Evolutionary conservation across 2,888 invertebrate genomes (phyloP), one percentile per base, ranked within the genome.

Genomic region (Aquatica leii): DNA sequence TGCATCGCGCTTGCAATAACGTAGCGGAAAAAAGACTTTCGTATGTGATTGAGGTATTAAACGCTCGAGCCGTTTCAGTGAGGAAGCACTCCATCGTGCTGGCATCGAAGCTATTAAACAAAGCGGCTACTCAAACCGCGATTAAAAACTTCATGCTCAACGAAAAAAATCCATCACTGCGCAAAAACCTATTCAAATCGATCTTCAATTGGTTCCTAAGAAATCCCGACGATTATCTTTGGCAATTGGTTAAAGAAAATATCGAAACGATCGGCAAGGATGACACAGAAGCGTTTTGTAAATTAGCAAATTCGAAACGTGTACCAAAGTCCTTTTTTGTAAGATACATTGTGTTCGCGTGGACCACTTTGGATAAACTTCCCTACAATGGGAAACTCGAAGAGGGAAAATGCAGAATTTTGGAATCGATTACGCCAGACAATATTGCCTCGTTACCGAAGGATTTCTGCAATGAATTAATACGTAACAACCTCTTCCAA

Each of bases 11-110:
- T 8, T 34, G 21, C 6, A n/a, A 18, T 1, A 51, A 60, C 40
- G 31, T 60, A 3, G 48, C 51, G 1, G 69, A 69, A 54, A 35
- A 41, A 8, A 17, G 58, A 20, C 18, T 63, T 6, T 2, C 12
- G 0, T 0, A 11, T 2, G 35, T 52, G 21, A 34, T 65, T 3
- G 11, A 41, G 6, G 17, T 14, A 11, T 58, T 69, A 37, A 34
- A 8, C 4, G 12, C 62, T 14, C 24, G 43, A 1, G 41, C 60
- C 0, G 62, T 65, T 48, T 67, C 66, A 8, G 50, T 61, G 1
- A 49, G 56, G 12, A 69, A 67, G 20, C 62, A 65, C 43, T 48
- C 51, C n/a, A 50, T 69, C 2, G 35, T 20, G 15, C 48, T 69
- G 3, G 52, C 48, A n/a, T 41, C 17, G n/a, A 53, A 35, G 18